Conservation (phyloP, 2,888 invertebrate species). For the Sphecodes monilicornis region DNA sequence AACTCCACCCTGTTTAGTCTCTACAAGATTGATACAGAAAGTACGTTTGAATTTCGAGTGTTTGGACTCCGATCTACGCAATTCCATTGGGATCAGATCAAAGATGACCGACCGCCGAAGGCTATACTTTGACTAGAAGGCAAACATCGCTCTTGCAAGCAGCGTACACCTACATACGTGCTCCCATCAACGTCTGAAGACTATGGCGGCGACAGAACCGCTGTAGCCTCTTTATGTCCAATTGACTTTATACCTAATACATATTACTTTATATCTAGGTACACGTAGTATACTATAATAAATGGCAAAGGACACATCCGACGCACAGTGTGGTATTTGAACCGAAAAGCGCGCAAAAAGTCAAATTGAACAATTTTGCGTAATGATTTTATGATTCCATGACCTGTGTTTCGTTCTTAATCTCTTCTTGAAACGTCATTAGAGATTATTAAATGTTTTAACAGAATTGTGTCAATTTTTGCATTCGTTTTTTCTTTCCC, state of each 20-base stretch:
- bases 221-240: conserved; percentile 5
- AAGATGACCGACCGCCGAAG: conserved; percentile 3
- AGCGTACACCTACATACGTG: conserved; percentile 9
- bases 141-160: neutral
- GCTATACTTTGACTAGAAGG: neutral
- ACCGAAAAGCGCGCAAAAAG: no score
- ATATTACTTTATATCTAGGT: conserved; percentile 1
- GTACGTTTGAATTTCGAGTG: neutral
- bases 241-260: conserved; percentile 11
- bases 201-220: neutral
- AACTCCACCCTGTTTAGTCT: neutral
- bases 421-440: no score
- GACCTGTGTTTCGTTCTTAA: no score
- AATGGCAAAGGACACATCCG: neutral
- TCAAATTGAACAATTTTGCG: no score
- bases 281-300: neutral
- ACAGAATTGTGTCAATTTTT: no score
- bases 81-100: conserved; percentile 9
- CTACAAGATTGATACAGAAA: neutral
- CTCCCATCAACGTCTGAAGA: conserved; percentile 14
- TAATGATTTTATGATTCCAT: no score
- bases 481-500: no score
- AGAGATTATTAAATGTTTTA: no score
- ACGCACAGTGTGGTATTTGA: no score
- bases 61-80: neutral